Conservation (phyloP, 2,888 invertebrate species). For the Oxycera nigricornis region DNA sequence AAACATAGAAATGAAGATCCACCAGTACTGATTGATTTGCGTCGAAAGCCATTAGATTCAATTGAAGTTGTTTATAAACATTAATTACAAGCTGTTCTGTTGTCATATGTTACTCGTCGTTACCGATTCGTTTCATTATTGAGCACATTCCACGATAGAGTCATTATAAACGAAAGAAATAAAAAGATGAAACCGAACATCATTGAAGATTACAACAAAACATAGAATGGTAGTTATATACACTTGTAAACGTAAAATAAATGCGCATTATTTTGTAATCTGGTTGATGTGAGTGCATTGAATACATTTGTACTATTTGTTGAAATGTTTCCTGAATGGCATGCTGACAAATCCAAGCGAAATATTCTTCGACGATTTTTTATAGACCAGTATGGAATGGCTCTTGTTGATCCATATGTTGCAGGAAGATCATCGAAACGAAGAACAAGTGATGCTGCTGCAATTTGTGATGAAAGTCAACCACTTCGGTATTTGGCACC, state of each 20-base stretch:
- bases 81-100: neutral
- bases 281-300: conserved; percentile 8
- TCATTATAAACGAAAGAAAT: neutral
- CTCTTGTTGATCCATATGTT: neutral
- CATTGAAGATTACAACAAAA: neutral
- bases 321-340: neutral
- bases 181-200: conserved; percentile 2
- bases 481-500: neutral
- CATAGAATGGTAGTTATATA: neutral
- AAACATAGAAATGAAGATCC: neutral
- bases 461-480: neutral
- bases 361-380: neutral
- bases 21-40: neutral
- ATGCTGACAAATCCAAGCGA: neutral
- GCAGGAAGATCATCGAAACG: neutral
- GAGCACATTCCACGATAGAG: neutral
- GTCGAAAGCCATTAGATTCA: neutral
- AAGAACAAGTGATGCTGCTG: neutral
- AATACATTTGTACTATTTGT: neutral
- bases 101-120: neutral
- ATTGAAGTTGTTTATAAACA: neutral
- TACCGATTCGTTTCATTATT: conserved; percentile 6
- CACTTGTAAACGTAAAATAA: conserved; percentile 1
- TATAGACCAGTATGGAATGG: neutral
- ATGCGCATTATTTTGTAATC: conserved; percentile 9